phyloP scores from a whole-genome alignment of 2,797 vertebrate species.

The Anniella stebbinsi region DNA sequence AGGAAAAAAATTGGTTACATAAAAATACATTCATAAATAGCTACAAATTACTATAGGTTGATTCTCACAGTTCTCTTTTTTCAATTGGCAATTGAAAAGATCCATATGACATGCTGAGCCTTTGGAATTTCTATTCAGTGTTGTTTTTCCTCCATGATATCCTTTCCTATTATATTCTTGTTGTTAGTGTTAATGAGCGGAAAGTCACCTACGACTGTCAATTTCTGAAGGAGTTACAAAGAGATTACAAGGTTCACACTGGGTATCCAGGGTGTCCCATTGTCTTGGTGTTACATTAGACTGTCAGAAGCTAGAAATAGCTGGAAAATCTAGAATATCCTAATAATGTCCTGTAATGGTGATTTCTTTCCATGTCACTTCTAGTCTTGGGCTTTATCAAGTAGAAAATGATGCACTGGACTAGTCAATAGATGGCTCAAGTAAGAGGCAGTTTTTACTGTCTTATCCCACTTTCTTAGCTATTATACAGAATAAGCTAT shows the following conservation, averaged over 20 bases:
- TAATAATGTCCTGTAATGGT: not conserved
- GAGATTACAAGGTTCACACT: not conserved
- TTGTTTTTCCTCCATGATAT: not conserved
- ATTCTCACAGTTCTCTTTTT: not conserved
- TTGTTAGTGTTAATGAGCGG: not conserved
- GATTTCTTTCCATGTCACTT: not conserved
- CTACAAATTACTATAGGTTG: not conserved
- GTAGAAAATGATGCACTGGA: not conserved
- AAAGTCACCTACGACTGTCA: not conserved
- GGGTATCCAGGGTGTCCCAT: not conserved
- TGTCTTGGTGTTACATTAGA: too few species aligned
- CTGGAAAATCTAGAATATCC: not conserved
- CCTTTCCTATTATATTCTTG: not conserved
- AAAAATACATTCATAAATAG: not conserved
- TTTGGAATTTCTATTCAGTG: not conserved
- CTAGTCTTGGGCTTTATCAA: not conserved
- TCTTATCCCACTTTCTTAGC: not conserved
- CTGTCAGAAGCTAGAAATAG: not conserved
- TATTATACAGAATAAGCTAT: not conserved
- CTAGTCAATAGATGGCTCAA: not conserved
- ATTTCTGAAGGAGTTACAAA: not conserved
- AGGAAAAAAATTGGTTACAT: not conserved
- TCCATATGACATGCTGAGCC: not conserved
- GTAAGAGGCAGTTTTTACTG: not conserved
- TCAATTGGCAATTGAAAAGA: not conserved